Evolutionary conservation across 1,140 invertebrate species (phyloP), one percentile per base, ranked within the genome.

Genomic region (Antheraea mylitta): DNA sequence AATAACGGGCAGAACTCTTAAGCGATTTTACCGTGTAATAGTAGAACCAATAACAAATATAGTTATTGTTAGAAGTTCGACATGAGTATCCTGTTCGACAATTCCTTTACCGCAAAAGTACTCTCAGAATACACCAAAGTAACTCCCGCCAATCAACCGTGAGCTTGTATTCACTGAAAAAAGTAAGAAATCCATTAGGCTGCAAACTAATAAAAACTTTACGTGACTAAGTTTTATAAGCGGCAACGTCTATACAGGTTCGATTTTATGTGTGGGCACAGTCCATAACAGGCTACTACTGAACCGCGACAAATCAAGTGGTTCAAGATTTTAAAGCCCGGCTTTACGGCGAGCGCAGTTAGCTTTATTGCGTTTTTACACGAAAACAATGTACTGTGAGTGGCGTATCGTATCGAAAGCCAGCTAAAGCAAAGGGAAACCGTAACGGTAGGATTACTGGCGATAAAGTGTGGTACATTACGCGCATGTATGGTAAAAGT

Each of bases 381-480:
- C 79, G 81, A 71, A 80, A 82, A 82, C 73, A 82, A 66, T 66
- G 65, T 66, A 78, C 68, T 66, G 68, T 59, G 53, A 67, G 48
- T 58, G 69, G 69, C 64, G 64, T 68, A 73, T 59, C 59, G 38
- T 68, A 68, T 66, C 72, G 30, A 67, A 73, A 75, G 66, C 70
- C 72, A 69, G 68, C 76, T 78, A 74, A 80, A 70, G 72, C 61
- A 70, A 70, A 75, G 61, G 68, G 64, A 65, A 75, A 69, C 70
- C 71, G 78, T 78, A 76, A 81, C 70, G 70, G 72, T 68, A 63
- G 78, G 83, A 86, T 86, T 85, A 85, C 80, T 77, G 78, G 80
- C 83, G 80, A 81, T 85, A 82, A 88, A 86, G 78, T 86, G 78
- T 70, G 80, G 69, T 71, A 79, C 82, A 84, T 84, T 86, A 85